Evolutionary conservation across 2,888 invertebrate species (phyloP).

Genomic region (Dione juno): DNA sequence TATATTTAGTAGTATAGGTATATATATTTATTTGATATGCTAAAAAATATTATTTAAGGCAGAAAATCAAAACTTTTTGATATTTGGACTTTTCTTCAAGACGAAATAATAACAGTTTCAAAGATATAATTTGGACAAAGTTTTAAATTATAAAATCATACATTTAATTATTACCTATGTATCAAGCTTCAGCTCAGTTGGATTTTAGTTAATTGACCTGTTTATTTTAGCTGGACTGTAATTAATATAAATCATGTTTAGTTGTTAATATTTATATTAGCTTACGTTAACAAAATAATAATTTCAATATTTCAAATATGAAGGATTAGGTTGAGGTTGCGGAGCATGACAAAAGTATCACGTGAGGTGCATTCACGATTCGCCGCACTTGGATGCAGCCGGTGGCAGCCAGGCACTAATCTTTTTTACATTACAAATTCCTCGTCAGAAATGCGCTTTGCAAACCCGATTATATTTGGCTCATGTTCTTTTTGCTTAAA

Average conservation of each 20-base stretch:
- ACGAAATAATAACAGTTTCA: too few species aligned
- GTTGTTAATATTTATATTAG: neutral
- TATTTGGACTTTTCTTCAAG: too few species aligned
- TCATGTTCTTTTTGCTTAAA: slow-evolving; percentile 9
- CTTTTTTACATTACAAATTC: slow-evolving; percentile 27
- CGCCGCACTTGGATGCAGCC: slow-evolving; percentile 20
- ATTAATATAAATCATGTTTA: neutral
- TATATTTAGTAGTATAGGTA: too few species aligned
- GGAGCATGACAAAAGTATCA: slow-evolving; percentile 23
- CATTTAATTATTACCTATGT: too few species aligned
- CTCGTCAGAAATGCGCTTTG: slow-evolving; percentile 20
- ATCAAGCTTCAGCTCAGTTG: too few species aligned
- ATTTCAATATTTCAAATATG: slow-evolving; percentile 9
- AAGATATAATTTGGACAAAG: too few species aligned
- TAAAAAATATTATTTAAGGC: too few species aligned
- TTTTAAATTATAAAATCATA: too few species aligned
- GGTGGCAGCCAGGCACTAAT: slow-evolving; percentile 18
- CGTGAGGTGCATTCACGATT: slow-evolving; percentile 24
- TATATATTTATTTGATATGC: too few species aligned
- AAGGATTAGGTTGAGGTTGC: slow-evolving; percentile 1
- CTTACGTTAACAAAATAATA: too few species aligned
- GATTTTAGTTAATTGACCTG: neutral
- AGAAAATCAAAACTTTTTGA: too few species aligned
- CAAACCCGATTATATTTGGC: slow-evolving; percentile 11
- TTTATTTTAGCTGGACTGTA: neutral